Percentiles rank a stretch among this genome's conserved stretches.
phyloP scores from a whole-genome alignment of 2,888 invertebrate species.

The Didymodactylos carnosus region DNA sequence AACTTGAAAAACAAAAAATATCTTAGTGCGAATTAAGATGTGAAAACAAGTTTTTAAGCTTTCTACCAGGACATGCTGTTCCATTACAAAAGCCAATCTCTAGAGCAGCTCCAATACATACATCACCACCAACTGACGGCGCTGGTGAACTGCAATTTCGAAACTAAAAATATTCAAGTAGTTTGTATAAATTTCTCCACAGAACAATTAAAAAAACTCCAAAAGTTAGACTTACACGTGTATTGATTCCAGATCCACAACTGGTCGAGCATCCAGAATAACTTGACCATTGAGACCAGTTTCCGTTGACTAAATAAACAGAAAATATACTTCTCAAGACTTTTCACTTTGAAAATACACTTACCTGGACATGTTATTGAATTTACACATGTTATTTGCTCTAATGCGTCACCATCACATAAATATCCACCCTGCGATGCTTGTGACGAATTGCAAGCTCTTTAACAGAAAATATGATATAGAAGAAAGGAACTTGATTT shows the following conservation, averaged over 20 bases:
- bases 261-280: not conserved
- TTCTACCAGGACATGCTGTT: not conserved
- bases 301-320: not conserved
- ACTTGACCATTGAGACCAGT: not conserved
- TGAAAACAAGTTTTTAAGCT: too few species aligned
- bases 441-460: not conserved
- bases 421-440: not conserved
- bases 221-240: not conserved
- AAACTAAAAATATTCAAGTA: not conserved
- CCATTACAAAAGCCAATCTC: not conserved
- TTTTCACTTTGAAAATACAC: not conserved
- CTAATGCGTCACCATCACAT: not conserved
- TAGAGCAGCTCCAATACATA: not conserved
- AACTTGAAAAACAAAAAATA: not conserved
- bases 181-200: too few species aligned
- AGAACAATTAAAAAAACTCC: not conserved
- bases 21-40: too few species aligned
- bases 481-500: too few species aligned
- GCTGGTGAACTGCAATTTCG: not conserved
- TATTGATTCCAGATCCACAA: not conserved
- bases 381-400: not conserved
- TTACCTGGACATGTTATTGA: conserved; percentile 17
- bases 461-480: too few species aligned
- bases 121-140: not conserved
- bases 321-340: too few species aligned